Conservation (phyloP, 2,797 vertebrate genomes). For the Gadopsis bispinosus region DNA sequence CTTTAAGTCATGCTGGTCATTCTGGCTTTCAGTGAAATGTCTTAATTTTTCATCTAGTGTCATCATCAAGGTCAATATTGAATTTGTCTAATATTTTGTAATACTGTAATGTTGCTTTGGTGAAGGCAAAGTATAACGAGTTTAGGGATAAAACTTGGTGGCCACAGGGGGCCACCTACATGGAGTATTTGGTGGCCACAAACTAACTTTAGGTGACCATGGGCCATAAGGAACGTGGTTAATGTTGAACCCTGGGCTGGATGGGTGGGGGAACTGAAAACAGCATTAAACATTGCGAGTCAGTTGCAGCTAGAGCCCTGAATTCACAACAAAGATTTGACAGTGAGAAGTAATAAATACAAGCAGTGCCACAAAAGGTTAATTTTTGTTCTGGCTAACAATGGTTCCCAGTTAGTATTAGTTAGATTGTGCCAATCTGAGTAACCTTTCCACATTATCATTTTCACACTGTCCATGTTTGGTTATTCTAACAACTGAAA, state of each 20-base stretch:
- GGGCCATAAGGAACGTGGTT: too few relatives aligned
- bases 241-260: neutral
- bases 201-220: too few relatives aligned
- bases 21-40: neutral
- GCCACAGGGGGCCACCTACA: too few relatives aligned
- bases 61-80: neutral
- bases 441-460: neutral
- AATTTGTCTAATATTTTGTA: neutral
- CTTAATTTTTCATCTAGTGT: neutral
- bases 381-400: constrained; percentile 5
- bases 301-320: constrained; percentile 3
- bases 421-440: constrained; percentile 1
- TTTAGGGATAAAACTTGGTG: too few relatives aligned
- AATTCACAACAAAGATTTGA: constrained; percentile 30
- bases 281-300: constrained; percentile 1
- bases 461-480: constrained; percentile 9
- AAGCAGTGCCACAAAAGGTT: constrained; percentile 25
- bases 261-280: constrained; percentile 9
- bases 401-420: neutral
- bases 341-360: constrained; percentile 27
- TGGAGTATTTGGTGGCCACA: too few relatives aligned
- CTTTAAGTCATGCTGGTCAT: neutral
- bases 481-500: constrained; percentile 15
- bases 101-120: too few relatives aligned
- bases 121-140: too few relatives aligned